Evolutionary conservation across 2,113 vertebrate species (phyloP), one percentile per base, ranked within the genome.

Genomic region (Cinclus mexicanus): DNA sequence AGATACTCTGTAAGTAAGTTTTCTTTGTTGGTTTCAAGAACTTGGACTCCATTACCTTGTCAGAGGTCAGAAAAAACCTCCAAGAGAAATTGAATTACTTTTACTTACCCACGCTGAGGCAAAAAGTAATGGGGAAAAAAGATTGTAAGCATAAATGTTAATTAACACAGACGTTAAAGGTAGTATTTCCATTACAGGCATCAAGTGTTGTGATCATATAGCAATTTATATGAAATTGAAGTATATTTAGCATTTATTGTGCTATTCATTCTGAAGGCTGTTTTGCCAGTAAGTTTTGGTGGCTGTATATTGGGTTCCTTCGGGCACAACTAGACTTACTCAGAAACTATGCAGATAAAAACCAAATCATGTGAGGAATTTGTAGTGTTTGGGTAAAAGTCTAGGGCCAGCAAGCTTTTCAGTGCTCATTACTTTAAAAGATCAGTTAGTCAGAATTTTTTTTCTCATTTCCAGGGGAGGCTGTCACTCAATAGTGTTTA

Each of bases 361-460:
- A 68, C 3, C 76, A 79, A 87, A 75, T 90, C 11, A n/a, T 2
- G 2, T 83, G 83, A 93, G 42, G 77, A 70, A 77, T 49, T n/a
- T 49, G 26, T 64, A 77, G 78, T 80, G 63, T 87, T 94, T 86
- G 91, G 75, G 59, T 91, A 25, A 92, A 95, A 91, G 60, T 63
- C 91, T 89, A 84, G 90, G 57, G 72, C 71, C 82, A 91, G 70
- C 76, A 81, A 90, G 44, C 37, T 77, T 82, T 93, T 86, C 41
- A 57, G 76, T 52, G 77, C 87, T 95, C 64, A 29, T 93, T 93
- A 67, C 82, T 81, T 70, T 65, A 64, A 65, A 83, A 94, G 56
- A 88, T 52, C 52, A 61, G 35, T 80, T 64, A 17, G 91, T 96
- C 74, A 49, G 95, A 85, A 91, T 90, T 84, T 59, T 3, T 3